A percentile compares a stretch with the other conserved stretches of the same genome.
These are phyloP conservation scores for Druon quercuslanigerum DNA, from an alignment of 1,140 invertebrate genomes.

Conservation along the genomic window DNA sequence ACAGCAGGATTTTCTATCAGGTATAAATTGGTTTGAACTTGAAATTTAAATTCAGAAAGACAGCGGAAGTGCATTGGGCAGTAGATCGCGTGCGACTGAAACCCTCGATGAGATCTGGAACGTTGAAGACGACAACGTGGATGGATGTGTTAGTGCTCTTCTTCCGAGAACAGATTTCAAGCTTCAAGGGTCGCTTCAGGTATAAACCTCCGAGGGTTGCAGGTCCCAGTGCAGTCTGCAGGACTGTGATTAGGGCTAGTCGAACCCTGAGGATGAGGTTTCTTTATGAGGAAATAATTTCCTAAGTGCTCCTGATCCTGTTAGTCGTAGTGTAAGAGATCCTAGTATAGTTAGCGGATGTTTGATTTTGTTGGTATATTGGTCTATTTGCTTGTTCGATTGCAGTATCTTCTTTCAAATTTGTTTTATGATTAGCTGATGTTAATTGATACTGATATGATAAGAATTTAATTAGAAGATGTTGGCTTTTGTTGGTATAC, in stretches of 20 bases:
- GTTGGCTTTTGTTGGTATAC: no score
- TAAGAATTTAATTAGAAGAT: no score
- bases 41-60: background rate
- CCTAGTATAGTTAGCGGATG: no score
- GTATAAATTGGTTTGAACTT: no score
- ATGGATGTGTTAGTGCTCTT: constrained; percentile 42
- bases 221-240: constrained; percentile 35
- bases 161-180: constrained; percentile 68
- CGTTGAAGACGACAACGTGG: background rate
- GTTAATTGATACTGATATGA: no score
- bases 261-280: background rate
- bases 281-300: background rate
- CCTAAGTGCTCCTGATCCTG: no score
- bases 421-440: no score
- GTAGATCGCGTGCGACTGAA: constrained; percentile 58
- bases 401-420: no score
- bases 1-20: no score
- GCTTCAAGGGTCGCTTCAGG: constrained; percentile 68
- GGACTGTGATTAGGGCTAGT: constrained; percentile 7
- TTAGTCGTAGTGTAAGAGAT: no score
- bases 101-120: constrained; percentile 45
- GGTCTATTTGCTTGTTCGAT: no score
- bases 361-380: no score
- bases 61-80: constrained; percentile 51
- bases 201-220: constrained; percentile 61